Evolutionary conservation across 2,113 vertebrate species (phyloP), one percentile per base, ranked within the genome.

Genomic region (Hoplias malabaricus): DNA sequence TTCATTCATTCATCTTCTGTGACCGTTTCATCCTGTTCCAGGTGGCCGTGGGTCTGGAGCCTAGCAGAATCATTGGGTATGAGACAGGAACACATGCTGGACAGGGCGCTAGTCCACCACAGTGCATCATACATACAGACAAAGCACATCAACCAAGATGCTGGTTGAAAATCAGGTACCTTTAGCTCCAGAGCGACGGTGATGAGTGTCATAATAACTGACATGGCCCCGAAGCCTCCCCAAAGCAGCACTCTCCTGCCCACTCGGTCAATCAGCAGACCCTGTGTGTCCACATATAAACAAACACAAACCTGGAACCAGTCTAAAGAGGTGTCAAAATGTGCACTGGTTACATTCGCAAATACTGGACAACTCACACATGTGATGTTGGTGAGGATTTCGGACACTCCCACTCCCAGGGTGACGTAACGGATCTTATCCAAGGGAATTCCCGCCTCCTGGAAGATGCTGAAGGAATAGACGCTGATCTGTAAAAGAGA

Each of bases 381-480:
- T 27, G 80, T 48, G 73, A 94, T 27, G 29, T 84, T 91, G 57
- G 90, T 87, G 70, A 93, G n/a, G 38, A 94, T 90, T 84, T 94
- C 93, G 0, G 86, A 77, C 1, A 84, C 40, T 34, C 94, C 94
- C n/a, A 93, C 31, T 34, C 93, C 91, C 12, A 96, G 75, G 1
- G 93, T 94, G 9, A 95, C 65, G 6, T 95, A 94, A 40, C 87
- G 93, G 33, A 89, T 93, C 72, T 91, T 89, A 36, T 84, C 80
- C 68, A 50, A 38, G 0, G 90, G 82, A 59, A 95, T 91, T 33
- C 93, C 94, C 6, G 88, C 88, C 42, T 91, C 82, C 78, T 83
- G 50, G 76, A 95, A 93, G 80, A 95, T 79, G 77, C 83, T 88
- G 79, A 90, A 95, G 19, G 93, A 90, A 72, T 94, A 96, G 73